phyloP scores from a whole-genome alignment of 2,113 vertebrate genomes.

The Scomber japonicus region DNA sequence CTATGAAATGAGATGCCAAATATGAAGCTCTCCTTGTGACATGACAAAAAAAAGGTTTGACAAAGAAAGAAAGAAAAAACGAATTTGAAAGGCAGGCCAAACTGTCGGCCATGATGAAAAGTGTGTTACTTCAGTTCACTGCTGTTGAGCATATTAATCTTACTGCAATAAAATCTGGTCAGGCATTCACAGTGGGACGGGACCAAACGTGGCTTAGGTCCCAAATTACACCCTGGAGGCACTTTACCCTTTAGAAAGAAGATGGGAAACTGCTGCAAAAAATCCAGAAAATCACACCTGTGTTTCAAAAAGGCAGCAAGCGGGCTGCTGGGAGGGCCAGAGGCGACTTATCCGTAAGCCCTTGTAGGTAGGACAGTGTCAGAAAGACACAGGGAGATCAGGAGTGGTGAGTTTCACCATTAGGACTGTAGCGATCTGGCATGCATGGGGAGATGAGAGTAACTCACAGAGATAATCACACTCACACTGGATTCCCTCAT shows the following conservation, averaged over 20 bases:
- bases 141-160: constrained; percentile 71
- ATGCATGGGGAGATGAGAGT: constrained; percentile 41
- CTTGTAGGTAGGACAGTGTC: constrained; percentile 21
- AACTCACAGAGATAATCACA: constrained; percentile 70
- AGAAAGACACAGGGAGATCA: constrained; percentile 30
- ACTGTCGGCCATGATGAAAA: constrained; percentile 45
- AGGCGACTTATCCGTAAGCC: constrained; percentile 45
- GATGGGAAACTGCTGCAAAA: constrained; percentile 39
- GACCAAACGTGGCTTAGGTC: constrained; percentile 39
- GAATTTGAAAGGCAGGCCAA: constrained; percentile 23
- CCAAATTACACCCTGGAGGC: constrained; percentile 68
- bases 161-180: constrained; percentile 65
- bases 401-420: constrained; percentile 45
- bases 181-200: constrained; percentile 48
- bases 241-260: constrained; percentile 68
- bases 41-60: constrained; percentile 24
- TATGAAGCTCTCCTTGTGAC: constrained; percentile 46
- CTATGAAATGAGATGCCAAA: constrained; percentile 79
- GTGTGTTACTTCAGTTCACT: constrained; percentile 43
- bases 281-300: constrained; percentile 53
- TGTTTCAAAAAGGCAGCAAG: constrained; percentile 53
- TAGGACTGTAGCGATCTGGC: constrained; percentile 39
- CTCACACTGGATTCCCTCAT: constrained; percentile 67
- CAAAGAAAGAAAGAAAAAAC: constrained; percentile 24
- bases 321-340: constrained; percentile 11